phyloP scores from a whole-genome alignment of 2,113 vertebrate species.

The Actenoides lindsayi region DNA sequence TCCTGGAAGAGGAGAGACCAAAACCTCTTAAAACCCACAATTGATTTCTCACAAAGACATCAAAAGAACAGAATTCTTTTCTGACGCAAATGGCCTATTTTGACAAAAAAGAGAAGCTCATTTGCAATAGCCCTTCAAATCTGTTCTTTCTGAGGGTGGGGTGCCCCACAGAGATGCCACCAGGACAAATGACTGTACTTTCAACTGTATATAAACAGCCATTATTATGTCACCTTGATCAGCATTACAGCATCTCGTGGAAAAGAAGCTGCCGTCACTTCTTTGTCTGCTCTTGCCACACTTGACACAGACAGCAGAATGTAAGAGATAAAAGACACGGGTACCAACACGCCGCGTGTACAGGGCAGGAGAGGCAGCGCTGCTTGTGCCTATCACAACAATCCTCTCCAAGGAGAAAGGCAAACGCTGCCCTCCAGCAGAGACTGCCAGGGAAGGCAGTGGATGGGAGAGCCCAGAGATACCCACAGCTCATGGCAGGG shows the following conservation, averaged over 20 bases:
- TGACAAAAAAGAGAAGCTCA: neutral
- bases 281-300: neutral
- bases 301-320: fast-evolving
- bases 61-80: neutral
- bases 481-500: neutral
- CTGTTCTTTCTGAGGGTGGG: neutral
- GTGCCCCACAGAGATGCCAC: neutral
- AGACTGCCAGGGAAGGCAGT: neutral
- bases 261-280: neutral
- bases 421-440: neutral
- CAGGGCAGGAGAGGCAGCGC: neutral
- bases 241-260: neutral
- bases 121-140: neutral
- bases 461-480: neutral
- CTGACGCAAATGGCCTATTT: neutral
- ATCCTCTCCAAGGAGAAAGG: neutral
- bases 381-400: neutral
- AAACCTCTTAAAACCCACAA: neutral
- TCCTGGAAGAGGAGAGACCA: neutral
- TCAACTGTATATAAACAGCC: neutral
- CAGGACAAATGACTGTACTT: neutral
- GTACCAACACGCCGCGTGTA: neutral
- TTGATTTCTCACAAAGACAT: constrained; percentile 38
- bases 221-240: neutral
- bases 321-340: neutral